Evolutionary conservation across 1,140 invertebrate genomes (phyloP).

Genomic region (silkworm (Bombyx mori)): ASM3026992v2 NC_085108.1:3709001-3709500

Average conservation of each 20-base stretch:
- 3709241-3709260: background rate
- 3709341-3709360: background rate
- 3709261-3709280: background rate
- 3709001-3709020: no score
- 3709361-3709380: slow-evolving; percentile 42
- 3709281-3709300: no score
- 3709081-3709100: slow-evolving; percentile 45
- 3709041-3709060: slow-evolving; percentile 54
- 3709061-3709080: slow-evolving; percentile 34
- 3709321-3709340: no score
- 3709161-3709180: slow-evolving; percentile 64
- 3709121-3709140: slow-evolving; percentile 56
- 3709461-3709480: slow-evolving; percentile 43
- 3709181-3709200: slow-evolving; percentile 15
- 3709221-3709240: background rate
- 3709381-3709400: slow-evolving; percentile 68
- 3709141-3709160: slow-evolving; percentile 64
- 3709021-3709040: slow-evolving; percentile 46
- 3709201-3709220: background rate
- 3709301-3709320: no score
- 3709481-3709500: slow-evolving; percentile 36
- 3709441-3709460: slow-evolving; percentile 58
- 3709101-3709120: slow-evolving; percentile 67
- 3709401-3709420: slow-evolving; percentile 71
- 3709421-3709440: slow-evolving; percentile 62